Evolutionary conservation across 92 coral and sea anemone genomes (phyloP).

Genomic region (Epizoanthus scotinus): DNA sequence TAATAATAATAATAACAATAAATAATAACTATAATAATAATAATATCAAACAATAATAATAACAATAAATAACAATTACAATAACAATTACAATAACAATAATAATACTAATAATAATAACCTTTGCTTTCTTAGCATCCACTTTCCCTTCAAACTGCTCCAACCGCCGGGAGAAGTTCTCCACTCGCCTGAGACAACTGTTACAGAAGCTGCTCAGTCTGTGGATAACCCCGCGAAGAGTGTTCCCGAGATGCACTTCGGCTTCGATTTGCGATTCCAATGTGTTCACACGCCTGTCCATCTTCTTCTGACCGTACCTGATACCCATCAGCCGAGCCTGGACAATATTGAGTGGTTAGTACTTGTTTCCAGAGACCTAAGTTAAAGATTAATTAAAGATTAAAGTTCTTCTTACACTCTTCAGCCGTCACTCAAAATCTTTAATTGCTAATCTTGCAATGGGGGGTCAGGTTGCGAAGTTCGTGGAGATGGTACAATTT

Average conservation of each 20-base stretch:
- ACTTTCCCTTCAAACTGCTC: conserved; percentile 26
- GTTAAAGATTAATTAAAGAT: too few relatives aligned
- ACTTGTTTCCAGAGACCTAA: too few relatives aligned
- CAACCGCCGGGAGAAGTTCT: conserved; percentile 16
- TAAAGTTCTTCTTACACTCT: too few relatives aligned
- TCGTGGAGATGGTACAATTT: too few relatives aligned
- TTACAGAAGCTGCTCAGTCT: conserved; percentile 34
- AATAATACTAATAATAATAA: background rate
- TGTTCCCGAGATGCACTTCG: conserved; percentile 32
- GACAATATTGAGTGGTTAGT: background rate
- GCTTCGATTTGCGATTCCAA: conserved; percentile 14
- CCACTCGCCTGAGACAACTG: conserved; percentile 30
- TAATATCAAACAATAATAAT: too few relatives aligned
- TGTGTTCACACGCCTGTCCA: conserved; percentile 2
- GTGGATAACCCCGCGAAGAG: conserved; percentile 31
- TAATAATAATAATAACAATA: too few relatives aligned
- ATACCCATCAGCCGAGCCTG: conserved; percentile 10
- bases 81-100: background rate
- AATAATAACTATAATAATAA: too few relatives aligned
- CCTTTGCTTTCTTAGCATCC: conserved; percentile 9
- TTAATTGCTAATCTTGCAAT: too few relatives aligned
- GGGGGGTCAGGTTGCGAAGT: too few relatives aligned
- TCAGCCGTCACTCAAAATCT: too few relatives aligned
- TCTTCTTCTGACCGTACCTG: background rate
- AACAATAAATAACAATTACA: too few relatives aligned